phyloP scores from a whole-genome alignment of 2,113 vertebrate species.

The Myocastor coypus region DNA sequence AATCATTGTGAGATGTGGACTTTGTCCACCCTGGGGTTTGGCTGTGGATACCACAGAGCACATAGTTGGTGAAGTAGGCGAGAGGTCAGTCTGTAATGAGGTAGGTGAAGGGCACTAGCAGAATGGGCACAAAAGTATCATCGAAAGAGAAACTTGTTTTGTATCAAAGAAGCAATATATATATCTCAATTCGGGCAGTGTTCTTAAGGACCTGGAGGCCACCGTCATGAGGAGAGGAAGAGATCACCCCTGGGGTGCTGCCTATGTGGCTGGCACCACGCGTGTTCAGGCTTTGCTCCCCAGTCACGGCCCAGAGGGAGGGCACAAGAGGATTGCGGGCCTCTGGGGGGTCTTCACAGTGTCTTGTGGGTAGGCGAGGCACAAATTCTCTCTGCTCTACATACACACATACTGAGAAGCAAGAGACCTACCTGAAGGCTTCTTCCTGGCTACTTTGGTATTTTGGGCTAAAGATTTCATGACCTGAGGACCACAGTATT shows the following conservation, averaged over 20 bases:
- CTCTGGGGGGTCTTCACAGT: neutral
- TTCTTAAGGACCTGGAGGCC: neutral
- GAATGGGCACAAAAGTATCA: neutral
- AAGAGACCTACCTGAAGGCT: neutral
- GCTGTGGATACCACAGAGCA: neutral
- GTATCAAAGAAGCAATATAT: neutral
- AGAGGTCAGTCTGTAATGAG: neutral
- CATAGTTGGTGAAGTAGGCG: neutral
- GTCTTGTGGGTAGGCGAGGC: accelerated
- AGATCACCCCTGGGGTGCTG: neutral
- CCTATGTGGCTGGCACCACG: neutral
- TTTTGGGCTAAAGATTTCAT: neutral
- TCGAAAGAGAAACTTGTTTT: neutral
- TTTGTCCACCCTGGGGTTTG: neutral
- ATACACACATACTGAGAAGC: no score
- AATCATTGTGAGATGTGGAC: neutral
- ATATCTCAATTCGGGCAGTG: neutral
- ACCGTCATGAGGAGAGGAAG: neutral
- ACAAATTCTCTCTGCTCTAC: neutral
- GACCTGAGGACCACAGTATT: neutral
- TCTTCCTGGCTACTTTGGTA: neutral
- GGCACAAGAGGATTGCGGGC: accelerated
- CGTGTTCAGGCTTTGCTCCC: neutral
- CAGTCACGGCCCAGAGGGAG: neutral
- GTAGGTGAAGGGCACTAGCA: neutral